Base-by-base conservation (phyloP, 2,888 invertebrate genomes). In the Chrysina gloriosa region DNA sequence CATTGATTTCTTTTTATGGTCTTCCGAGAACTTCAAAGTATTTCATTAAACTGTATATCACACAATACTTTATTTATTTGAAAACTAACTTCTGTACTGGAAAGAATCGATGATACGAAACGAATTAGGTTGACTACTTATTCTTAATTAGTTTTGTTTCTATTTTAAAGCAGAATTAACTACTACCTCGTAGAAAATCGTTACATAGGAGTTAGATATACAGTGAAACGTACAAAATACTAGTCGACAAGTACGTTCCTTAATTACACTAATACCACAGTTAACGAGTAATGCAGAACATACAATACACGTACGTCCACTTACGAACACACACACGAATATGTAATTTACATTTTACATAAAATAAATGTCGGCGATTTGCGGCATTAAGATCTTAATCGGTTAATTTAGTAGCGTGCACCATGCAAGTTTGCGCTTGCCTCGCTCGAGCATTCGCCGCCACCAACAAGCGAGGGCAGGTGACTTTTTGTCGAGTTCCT, bases 361-460 rank as follows among this genome's bases (percentile, higher is more conserved):
- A 64, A 70, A 70, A 70, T 68, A 68, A 42, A 48, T 68, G 56
- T 63, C 63, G 56, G 16, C 69, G 65, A 54, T 52, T 58, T 39
- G 54, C 67, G 63, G 48, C 68, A 71, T 65, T 68, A 65, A 71
- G 71, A 73, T 73, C 70, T 71, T 71, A 73, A 73, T 73, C 73
- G 71, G 71, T 73, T 73, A 73, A 73, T 73, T 73, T 70, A 61
- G 50, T 67, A 34, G 67, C 63, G 67, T 67, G 67, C 29, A 45
- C 66, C 66, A 58, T 66, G 65, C 66, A 58, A 58, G 42, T 52
- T 52, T 31, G 52, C 16, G 52, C 52, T 52, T 58, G 58, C 39
- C 25, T 58, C 11, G 39, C 58, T 16, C 58, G 25, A 58, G 58
- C 39, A 58, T 58, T 58, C 25, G 23, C 25, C n/a, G n/a, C n/a